Conservation (phyloP, 92 coral and sea anemone genomes). For the Zoanthus solanderi region DNA sequence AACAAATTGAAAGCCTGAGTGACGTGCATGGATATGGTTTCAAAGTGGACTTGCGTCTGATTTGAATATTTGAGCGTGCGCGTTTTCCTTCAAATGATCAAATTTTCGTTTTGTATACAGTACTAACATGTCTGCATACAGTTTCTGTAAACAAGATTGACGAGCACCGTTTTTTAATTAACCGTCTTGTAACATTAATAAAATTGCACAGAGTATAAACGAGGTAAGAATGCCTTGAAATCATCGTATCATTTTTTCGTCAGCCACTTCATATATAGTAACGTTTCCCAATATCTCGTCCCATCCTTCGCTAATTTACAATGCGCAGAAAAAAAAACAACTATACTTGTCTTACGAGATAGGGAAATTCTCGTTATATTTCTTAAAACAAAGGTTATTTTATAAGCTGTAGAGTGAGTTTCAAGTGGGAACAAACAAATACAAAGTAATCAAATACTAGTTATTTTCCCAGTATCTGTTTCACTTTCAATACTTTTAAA, state of each 20-base stretch:
- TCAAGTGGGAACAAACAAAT: background rate
- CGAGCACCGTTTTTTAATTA: background rate
- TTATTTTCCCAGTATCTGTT: background rate
- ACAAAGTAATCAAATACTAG: background rate
- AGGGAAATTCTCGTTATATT: background rate
- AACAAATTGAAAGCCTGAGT: conserved; percentile 4
- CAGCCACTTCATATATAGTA: background rate
- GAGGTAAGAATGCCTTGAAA: background rate
- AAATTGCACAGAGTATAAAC: background rate
- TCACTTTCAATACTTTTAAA: background rate
- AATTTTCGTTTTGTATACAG: background rate
- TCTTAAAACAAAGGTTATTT: background rate
- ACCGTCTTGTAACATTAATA: background rate
- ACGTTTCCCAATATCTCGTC: background rate
- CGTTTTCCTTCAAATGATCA: background rate
- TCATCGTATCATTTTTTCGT: background rate
- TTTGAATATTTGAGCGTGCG: conserved; percentile 48
- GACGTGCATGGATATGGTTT: conserved; percentile 44
- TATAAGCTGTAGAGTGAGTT: background rate
- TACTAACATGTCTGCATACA: conserved; percentile 8
- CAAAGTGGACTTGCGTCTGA: conserved; percentile 27
- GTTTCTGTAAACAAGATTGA: background rate
- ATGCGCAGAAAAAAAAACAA: background rate
- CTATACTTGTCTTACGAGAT: background rate
- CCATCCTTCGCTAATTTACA: background rate